phyloP scores from a whole-genome alignment of 2,888 invertebrate genomes.

The Crocallis elinguaria region DNA sequence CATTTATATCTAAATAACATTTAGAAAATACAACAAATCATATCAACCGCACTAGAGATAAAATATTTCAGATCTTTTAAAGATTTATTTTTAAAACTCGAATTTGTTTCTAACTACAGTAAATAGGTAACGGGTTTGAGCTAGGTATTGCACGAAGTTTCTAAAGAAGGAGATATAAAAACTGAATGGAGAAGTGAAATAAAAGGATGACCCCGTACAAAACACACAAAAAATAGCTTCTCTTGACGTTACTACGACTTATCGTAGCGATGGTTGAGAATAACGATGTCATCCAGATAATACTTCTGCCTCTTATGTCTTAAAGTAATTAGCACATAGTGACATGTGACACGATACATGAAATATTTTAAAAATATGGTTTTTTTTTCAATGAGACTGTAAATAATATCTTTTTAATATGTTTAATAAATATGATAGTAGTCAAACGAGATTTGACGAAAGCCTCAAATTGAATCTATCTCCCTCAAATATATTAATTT shows the following conservation, averaged over 20 bases:
- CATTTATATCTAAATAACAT: constrained; percentile 38
- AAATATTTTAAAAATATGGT: too few species aligned
- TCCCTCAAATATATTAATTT: constrained; percentile 13
- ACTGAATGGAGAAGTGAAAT: neutral
- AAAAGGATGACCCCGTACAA: neutral
- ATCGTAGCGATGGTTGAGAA: constrained; percentile 9
- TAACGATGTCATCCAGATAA: constrained; percentile 12
- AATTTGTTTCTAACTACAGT: constrained; percentile 57
- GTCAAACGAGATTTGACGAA: neutral
- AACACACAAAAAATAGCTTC: constrained; percentile 1
- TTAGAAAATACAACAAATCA: constrained; percentile 41
- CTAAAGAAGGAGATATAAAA: constrained; percentile 34
- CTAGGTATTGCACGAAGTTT: constrained; percentile 65
- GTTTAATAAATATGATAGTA: neutral
- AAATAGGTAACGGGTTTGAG: constrained; percentile 71
- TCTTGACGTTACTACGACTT: constrained; percentile 2
- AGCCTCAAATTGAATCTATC: constrained; percentile 7
- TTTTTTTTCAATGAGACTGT: too few species aligned
- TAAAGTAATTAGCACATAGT: too few species aligned
- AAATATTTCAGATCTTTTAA: constrained; percentile 57
- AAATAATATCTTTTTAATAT: neutral
- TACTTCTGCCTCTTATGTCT: neutral
- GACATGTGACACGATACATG: too few species aligned
- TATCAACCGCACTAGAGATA: constrained; percentile 38
- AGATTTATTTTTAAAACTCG: constrained; percentile 43